Evolutionary conservation across 2,113 vertebrate species (phyloP).

Genomic region (Sisor rabdophorus): DNA sequence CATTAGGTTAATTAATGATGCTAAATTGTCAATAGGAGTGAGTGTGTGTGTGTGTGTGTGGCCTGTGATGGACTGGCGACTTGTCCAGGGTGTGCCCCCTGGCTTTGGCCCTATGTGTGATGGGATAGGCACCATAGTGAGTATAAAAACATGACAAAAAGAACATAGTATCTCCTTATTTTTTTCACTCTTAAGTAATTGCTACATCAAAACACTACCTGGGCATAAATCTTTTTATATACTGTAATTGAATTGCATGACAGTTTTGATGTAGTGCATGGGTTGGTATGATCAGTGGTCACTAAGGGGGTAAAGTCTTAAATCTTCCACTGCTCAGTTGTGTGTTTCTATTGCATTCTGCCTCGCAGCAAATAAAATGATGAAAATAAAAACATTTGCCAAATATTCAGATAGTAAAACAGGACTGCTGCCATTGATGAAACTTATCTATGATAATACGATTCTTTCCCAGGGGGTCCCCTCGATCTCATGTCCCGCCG

Average conservation of each 20-base stretch:
- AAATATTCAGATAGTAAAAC: not conserved
- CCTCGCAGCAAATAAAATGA: not conserved
- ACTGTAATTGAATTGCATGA: not conserved
- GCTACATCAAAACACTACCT: not conserved
- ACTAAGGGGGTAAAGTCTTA: not conserved
- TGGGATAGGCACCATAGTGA: no score
- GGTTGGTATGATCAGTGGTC: not conserved
- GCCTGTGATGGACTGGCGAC: no score
- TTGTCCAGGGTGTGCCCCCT: no score
- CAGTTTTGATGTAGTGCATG: not conserved
- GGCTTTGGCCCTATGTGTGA: no score
- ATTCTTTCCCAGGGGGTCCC: slow-evolving; percentile 72
- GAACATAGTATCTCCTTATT: no score
- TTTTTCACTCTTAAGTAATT: not conserved
- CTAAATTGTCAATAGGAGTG: no score
- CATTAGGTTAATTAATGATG: no score
- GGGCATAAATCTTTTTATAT: not conserved
- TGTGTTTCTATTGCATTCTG: not conserved
- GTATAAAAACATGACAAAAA: no score
- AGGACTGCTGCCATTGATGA: not conserved
- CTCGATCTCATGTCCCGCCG: slow-evolving; percentile 85
- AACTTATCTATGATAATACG: not conserved
- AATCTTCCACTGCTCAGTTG: not conserved
- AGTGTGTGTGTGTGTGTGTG: no score
- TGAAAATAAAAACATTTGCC: not conserved